Conservation (phyloP, 2,888 invertebrate species). For the Lithophane socia region DNA sequence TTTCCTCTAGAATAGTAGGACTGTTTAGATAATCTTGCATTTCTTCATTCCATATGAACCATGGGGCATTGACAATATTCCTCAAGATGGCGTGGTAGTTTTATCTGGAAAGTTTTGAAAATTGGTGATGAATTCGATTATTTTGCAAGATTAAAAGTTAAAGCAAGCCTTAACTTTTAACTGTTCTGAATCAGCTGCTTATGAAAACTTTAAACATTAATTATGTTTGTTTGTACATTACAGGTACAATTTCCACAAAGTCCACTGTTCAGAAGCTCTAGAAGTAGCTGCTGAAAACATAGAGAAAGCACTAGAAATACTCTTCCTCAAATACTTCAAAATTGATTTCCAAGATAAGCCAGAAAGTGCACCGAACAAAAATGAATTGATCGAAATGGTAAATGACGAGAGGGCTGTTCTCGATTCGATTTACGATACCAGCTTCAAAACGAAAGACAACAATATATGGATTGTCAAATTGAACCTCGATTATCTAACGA, state of each 20-base stretch:
- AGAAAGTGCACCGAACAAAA: conserved; percentile 83
- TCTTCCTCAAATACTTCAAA: conserved; percentile 93
- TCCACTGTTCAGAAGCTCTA: conserved; percentile 94
- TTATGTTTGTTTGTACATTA: conserved; percentile 58
- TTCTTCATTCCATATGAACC: too few species aligned
- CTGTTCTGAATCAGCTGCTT: background rate
- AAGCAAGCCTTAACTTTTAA: background rate
- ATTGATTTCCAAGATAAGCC: conserved; percentile 81
- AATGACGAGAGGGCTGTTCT: conserved; percentile 94
- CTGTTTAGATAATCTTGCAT: too few species aligned
- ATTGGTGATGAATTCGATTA: background rate
- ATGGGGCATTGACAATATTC: too few species aligned
- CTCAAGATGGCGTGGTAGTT: too few species aligned
- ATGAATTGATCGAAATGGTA: conserved; percentile 92
- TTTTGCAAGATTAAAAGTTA: background rate
- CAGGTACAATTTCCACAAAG: conserved; percentile 94
- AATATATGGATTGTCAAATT: conserved; percentile 94
- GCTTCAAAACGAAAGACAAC: conserved; percentile 92
- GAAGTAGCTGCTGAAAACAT: conserved; percentile 92
- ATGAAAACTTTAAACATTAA: background rate
- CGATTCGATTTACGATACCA: conserved; percentile 94
- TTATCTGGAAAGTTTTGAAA: too few species aligned
- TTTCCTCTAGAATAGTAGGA: too few species aligned
- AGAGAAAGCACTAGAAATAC: conserved; percentile 93
- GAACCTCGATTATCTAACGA: conserved; percentile 92